Percentiles rank a stretch among this genome's conserved stretches.
These are phyloP conservation scores for Exocentrus adspersus DNA, from an alignment of 2,888 invertebrate species.

Conservation along the genomic window DNA sequence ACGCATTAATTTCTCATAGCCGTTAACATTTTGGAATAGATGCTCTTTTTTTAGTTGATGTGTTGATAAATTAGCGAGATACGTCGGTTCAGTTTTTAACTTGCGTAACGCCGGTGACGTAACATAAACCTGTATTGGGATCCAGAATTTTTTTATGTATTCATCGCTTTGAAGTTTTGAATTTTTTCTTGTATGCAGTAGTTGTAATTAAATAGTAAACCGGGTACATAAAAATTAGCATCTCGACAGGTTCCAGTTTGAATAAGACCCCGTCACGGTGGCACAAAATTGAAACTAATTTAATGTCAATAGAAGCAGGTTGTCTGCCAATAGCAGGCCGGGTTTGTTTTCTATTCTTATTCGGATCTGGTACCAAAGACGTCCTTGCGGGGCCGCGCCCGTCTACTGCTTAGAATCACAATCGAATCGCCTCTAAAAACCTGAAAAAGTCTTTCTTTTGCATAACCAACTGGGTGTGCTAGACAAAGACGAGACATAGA, in stretches of 20 bases:
- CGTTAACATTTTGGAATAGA: too few species aligned
- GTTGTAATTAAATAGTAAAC: too few species aligned
- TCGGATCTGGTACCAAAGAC: constrained; percentile 22
- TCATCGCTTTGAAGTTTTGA: too few species aligned
- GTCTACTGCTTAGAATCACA: constrained; percentile 26
- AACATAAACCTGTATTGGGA: too few species aligned
- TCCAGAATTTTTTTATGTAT: too few species aligned
- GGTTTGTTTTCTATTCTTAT: constrained; percentile 28
- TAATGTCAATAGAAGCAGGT: constrained; percentile 26
- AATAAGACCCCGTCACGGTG: neutral
- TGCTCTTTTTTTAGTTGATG: too few species aligned
- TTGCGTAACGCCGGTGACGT: too few species aligned
- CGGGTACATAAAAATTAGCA: neutral
- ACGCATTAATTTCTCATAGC: too few species aligned
- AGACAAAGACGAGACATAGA: constrained; percentile 4
- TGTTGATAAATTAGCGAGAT: too few species aligned
- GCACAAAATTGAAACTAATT: constrained; percentile 21
- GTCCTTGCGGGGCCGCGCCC: constrained; percentile 29
- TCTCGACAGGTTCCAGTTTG: neutral
- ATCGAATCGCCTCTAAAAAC: constrained; percentile 15
- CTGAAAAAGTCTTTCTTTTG: constrained; percentile 25
- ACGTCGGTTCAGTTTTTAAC: too few species aligned
- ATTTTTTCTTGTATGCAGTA: too few species aligned
- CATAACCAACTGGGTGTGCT: constrained; percentile 3
- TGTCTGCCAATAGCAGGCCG: constrained; percentile 12